Conservation (phyloP, 2,888 invertebrate genomes). For the Clanis bilineata region DNA sequence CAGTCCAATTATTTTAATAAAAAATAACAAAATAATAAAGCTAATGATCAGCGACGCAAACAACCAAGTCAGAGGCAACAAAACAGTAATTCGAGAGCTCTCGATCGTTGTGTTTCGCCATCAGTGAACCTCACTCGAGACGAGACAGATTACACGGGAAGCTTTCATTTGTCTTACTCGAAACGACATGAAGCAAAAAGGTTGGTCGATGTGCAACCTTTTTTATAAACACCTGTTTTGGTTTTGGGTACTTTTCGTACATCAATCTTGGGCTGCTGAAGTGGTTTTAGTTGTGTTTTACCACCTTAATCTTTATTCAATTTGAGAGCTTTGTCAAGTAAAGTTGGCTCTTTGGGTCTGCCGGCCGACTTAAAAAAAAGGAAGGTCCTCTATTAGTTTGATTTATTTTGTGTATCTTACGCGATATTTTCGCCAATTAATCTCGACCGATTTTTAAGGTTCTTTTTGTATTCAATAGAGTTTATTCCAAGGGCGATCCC, state of each 20-base stretch:
- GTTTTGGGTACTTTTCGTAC: slow-evolving; percentile 36
- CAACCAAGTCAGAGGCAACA: background rate
- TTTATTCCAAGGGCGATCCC: no score
- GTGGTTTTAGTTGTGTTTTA: background rate
- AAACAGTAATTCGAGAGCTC: background rate
- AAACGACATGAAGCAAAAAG: slow-evolving; percentile 50
- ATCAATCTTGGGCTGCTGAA: slow-evolving; percentile 36
- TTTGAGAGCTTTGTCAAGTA: no score
- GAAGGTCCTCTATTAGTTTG: no score
- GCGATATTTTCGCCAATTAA: no score
- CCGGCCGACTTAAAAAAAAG: no score
- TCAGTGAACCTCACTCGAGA: slow-evolving; percentile 24
- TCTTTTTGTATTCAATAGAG: no score
- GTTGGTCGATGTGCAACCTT: slow-evolving; percentile 57
- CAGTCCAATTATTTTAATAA: no score
- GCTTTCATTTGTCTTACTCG: slow-evolving; percentile 61
- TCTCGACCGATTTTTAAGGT: no score
- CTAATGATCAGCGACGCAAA: background rate
- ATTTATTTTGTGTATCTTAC: no score
- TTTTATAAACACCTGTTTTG: slow-evolving; percentile 62
- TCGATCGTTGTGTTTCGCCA: background rate
- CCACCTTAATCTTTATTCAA: background rate
- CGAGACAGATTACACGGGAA: slow-evolving; percentile 38
- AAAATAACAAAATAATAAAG: no score
- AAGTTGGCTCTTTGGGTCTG: no score